Evolutionary conservation across 1,140 invertebrate species (phyloP), one percentile per base, ranked within the genome.

Genomic region (Pristionchus pacificus): DNA sequence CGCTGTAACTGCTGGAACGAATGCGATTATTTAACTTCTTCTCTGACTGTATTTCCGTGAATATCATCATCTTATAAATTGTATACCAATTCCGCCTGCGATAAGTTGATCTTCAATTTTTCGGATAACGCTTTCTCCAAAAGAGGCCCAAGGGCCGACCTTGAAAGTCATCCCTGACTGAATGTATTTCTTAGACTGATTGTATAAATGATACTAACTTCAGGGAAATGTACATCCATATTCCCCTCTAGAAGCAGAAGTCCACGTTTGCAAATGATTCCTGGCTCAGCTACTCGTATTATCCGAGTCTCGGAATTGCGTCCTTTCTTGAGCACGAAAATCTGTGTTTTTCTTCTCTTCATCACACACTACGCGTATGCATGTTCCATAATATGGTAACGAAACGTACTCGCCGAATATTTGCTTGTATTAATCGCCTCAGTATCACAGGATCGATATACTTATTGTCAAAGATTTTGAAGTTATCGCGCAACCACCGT

Each of bases 81-180:
- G 38, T 10, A 49, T 10, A 49, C 38, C 38, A 49, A 49, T 10
- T 6, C 6, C 19, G 19, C 38, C 38, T 10, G 38, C 38, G 6
- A 10, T 49, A 6, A 49, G 38, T 10, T 49, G 30, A 19, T 59
- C 66, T 49, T 79, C 63, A 33, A 81, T 63, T 27, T 77, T 66
- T 60, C 75, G 61, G 1, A 81, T 55, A 29, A 81, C 65, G 38
- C 70, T 72, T 13, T 63, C 55, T 29, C 79, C 79, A 58, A 81
- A 81, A 15, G 28, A 66, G 49, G 81, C 74, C 79, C 79, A 81
- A 1, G 81, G 69, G 2, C 80, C 79, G 0, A 81, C 79, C 24
- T 68, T 33, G 55, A 81, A 81, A 27, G 75, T 65, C 81, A 81
- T 82, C 15, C 75, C 60, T 31, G 63, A 61, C 69, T 76, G 31